phyloP scores from a whole-genome alignment of 1,140 invertebrate species.

The Drosophila pallidifrons region DNA sequence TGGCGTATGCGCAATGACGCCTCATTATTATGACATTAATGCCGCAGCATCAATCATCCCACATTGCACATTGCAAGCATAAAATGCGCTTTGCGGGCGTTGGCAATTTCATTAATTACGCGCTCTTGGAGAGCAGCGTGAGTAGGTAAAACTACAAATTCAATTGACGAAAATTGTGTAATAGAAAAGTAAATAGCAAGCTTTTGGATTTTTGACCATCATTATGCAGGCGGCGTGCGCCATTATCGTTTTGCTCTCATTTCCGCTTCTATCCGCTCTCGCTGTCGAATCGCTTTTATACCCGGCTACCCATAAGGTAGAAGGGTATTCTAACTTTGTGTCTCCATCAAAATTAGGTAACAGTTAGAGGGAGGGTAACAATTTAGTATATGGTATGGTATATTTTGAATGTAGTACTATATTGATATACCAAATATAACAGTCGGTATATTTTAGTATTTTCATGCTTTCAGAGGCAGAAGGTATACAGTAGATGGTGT shows the following conservation, averaged over 20 bases:
- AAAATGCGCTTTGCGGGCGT: constrained; percentile 22
- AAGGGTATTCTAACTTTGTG: no score
- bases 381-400: no score
- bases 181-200: constrained; percentile 46
- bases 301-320: no score
- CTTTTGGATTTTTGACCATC: constrained; percentile 4
- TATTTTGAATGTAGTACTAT: no score
- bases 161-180: constrained; percentile 36
- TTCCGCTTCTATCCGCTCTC: constrained; percentile 63
- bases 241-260: constrained; percentile 75
- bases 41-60: constrained; percentile 64
- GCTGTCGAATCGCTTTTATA: constrained; percentile 26
- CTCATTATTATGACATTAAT: constrained; percentile 75
- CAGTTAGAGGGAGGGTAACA: no score
- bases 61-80: constrained; percentile 10
- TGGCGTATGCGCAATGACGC: constrained; percentile 75
- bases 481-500: no score
- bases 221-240: constrained; percentile 71
- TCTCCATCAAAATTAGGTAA: no score
- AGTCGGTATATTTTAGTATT: no score
- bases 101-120: constrained; percentile 72
- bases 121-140: no score
- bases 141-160: constrained; percentile 30
- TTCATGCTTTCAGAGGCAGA: no score
- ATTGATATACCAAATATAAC: no score